Evolutionary conservation across 2,797 vertebrate genomes (phyloP).

Genomic region (Circus cinereus): DNA sequence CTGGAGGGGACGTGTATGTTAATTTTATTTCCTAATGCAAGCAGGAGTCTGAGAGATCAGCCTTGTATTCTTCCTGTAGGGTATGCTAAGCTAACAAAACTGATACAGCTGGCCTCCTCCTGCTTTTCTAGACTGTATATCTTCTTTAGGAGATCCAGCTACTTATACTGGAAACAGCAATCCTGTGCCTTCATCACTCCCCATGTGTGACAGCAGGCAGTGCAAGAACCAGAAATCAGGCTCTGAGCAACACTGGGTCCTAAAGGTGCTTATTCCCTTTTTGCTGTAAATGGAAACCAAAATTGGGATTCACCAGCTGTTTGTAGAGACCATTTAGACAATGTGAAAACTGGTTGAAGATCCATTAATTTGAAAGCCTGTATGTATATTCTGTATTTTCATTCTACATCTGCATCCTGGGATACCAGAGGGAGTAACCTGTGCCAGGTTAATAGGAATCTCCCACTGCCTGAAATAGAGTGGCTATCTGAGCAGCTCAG

Average conservation of each 20-base stretch:
- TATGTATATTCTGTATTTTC: rapidly evolving
- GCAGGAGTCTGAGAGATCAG: background rate
- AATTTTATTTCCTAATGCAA: background rate
- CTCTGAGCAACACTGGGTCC: background rate
- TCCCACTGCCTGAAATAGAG: background rate
- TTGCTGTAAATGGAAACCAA: background rate
- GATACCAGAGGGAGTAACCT: background rate
- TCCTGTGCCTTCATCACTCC: background rate
- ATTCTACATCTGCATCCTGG: background rate
- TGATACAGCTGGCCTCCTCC: background rate
- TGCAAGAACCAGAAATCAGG: background rate
- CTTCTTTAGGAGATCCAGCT: background rate
- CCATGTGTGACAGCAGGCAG: rapidly evolving
- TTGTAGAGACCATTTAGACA: background rate
- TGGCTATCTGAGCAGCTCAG: background rate
- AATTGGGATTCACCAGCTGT: background rate
- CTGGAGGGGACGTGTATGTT: background rate
- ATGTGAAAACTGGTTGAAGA: background rate
- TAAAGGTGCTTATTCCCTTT: background rate
- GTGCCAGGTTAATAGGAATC: background rate
- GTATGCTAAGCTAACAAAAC: background rate
- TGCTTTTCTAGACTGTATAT: background rate
- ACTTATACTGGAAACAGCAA: background rate
- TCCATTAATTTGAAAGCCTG: background rate
- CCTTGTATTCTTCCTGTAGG: background rate